Percentiles rank a stretch among this genome's conserved stretches.
Conservation (phyloP, 2,888 invertebrate genomes). For the Metopia argyrocephala region DNA sequence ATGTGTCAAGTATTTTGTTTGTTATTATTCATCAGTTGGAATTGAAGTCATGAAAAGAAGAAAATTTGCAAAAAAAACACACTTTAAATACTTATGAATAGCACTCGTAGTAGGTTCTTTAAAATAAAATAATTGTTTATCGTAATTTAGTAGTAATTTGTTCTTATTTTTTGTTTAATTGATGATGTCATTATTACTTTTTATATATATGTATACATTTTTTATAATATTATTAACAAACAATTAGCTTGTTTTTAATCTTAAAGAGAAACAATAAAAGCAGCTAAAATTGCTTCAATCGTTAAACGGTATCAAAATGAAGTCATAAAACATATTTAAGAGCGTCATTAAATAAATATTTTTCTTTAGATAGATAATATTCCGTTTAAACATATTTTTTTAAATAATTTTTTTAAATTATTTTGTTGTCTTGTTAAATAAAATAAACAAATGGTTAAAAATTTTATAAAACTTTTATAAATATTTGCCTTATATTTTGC, state of each 20-base stretch:
- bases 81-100: too few species aligned
- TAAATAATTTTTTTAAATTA: not conserved
- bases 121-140: too few species aligned
- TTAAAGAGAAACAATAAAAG: not conserved
- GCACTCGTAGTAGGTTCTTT: too few species aligned
- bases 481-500: too few species aligned
- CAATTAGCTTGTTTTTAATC: not conserved
- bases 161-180: conserved; percentile 1
- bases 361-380: not conserved
- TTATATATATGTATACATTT: not conserved
- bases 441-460: conserved; percentile 4
- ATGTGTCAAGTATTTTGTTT: conserved; percentile 46
- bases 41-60: not conserved
- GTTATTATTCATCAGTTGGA: conserved; percentile 1
- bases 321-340: conserved; percentile 3
- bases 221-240: not conserved
- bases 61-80: not conserved
- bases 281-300: not conserved
- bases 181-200: conserved; percentile 48
- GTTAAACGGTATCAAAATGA: conserved; percentile 1
- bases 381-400: not conserved
- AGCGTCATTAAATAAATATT: conserved; percentile 23
- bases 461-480: too few species aligned
- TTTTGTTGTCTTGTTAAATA: not conserved
- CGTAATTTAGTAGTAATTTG: not conserved